Evolutionary conservation across 2,113 vertebrate species (phyloP).

Genomic region (Austrofundulus limnaeus): DNA sequence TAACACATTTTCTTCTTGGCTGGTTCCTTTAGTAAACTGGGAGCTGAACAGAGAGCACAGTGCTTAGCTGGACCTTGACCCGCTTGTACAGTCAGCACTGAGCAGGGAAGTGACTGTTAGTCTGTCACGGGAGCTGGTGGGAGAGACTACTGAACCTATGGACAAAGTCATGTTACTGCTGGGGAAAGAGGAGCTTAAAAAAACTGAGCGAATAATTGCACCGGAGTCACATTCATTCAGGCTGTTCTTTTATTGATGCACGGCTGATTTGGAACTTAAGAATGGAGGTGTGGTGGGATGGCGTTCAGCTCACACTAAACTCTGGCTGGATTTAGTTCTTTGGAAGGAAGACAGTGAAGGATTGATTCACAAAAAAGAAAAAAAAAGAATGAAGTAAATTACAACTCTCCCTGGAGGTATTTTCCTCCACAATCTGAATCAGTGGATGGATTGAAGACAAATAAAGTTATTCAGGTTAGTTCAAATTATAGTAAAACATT

Average conservation of each 20-base stretch:
- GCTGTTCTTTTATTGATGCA: slow-evolving; percentile 54
- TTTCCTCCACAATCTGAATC: slow-evolving; percentile 11
- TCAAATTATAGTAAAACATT: neutral
- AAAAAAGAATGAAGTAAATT: slow-evolving; percentile 21
- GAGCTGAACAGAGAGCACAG: slow-evolving; percentile 42
- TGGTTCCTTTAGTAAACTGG: slow-evolving; percentile 54
- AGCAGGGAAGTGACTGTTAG: slow-evolving; percentile 32
- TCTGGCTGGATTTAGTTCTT: slow-evolving; percentile 35
- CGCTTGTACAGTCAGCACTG: slow-evolving; percentile 7
- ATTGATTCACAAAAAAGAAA: slow-evolving; percentile 37
- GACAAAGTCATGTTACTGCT: slow-evolving; percentile 26
- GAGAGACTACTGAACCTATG: slow-evolving; percentile 22
- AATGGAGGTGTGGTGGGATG: slow-evolving; percentile 19
- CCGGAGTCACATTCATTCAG: slow-evolving; percentile 27
- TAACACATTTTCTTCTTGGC: slow-evolving; percentile 62
- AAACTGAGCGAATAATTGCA: slow-evolving; percentile 2
- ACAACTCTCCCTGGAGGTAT: slow-evolving; percentile 10
- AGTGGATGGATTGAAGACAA: slow-evolving; percentile 14
- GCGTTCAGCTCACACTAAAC: slow-evolving; percentile 11
- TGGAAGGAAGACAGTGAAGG: slow-evolving; percentile 41
- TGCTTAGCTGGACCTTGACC: slow-evolving; percentile 60
- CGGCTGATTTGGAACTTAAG: slow-evolving; percentile 47
- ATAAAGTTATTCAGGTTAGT: slow-evolving; percentile 4
- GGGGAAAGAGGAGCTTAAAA: slow-evolving; percentile 1
- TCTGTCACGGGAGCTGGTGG: slow-evolving; percentile 13